Conservation (phyloP, 2,797 vertebrate genomes). For the Echeneis naucrates region DNA sequence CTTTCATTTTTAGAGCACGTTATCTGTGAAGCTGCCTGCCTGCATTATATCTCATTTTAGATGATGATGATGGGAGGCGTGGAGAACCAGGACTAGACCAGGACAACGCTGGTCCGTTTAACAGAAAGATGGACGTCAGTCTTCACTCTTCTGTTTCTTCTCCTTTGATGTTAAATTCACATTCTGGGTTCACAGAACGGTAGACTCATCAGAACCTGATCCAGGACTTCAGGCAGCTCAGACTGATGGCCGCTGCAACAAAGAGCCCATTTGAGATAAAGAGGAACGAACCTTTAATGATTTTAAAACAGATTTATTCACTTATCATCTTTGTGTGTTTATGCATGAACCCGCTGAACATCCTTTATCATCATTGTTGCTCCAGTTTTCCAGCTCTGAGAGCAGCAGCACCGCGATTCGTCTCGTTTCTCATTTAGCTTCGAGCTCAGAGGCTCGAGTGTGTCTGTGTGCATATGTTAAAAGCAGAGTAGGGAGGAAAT, state of each 20-base stretch:
- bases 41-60: not conserved
- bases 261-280: not conserved
- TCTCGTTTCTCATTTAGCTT: not conserved
- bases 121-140: too few relatives aligned
- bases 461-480: constrained; percentile 7
- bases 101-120: not conserved
- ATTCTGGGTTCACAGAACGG: too few relatives aligned
- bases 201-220: too few relatives aligned
- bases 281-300: not conserved
- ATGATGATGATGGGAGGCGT: not conserved
- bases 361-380: not conserved
- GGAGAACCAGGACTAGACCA: not conserved
- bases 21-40: not conserved
- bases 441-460: not conserved
- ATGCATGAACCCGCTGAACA: not conserved
- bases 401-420: not conserved
- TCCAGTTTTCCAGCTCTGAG: not conserved
- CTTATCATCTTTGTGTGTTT: not conserved
- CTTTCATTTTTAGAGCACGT: too few relatives aligned
- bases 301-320: not conserved
- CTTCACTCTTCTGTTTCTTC: too few relatives aligned
- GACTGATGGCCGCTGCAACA: not conserved
- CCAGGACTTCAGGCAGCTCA: too few relatives aligned
- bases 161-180: too few relatives aligned
- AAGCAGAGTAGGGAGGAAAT: not conserved